Evolutionary conservation across 2,888 invertebrate genomes (phyloP), one percentile per base, ranked within the genome.

Genomic region (Parascotia fuliginaria): DNA sequence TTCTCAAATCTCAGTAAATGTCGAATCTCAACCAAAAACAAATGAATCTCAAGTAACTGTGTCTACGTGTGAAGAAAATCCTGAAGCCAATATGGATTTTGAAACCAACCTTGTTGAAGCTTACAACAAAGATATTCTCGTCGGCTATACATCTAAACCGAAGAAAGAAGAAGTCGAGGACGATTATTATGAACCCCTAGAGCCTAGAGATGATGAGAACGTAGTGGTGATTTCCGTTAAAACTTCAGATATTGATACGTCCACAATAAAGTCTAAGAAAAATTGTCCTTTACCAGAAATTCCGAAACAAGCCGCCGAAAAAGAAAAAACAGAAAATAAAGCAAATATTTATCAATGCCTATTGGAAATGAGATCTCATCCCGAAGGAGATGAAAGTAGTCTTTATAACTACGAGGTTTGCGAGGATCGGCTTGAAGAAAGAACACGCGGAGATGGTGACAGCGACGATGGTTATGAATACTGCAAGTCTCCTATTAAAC

Each of bases 381-480:
- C 90, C 13, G 92, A 91, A 77, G 92, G 90, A 0, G 92, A 92
- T 54, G 89, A 89, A 54, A 89, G 79, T 43, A 92, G 92, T 69
- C 73, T 93, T 34, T 93, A 93, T 52, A 93, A 92, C 56, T 93
- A 93, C 62, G 94, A 93, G 73, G 79, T 88, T 7, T 93, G 92
- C 59, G 87, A 86, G 2, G 83, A 77, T 36, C 81, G 84, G 24
- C 64, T 90, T 24, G 88, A 90, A 70, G 89, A 91, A 56, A 80
- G 92, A 67, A 89, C 89, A 0, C 75, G 92, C 32, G 90, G 89
- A 0, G 89, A 90, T 49, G 89, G 89, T 0, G 92, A 91, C 58
- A 92, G 90, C 24, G 92, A 92, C 44, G 90, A 92, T 43, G 92
- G 91, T 0, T 93, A 93, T 52, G 92, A 93, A 64, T 92, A 92